These are phyloP conservation scores for Spilarctia lutea DNA, from an alignment of 2,888 invertebrate species.

Conservation along the genomic window DNA sequence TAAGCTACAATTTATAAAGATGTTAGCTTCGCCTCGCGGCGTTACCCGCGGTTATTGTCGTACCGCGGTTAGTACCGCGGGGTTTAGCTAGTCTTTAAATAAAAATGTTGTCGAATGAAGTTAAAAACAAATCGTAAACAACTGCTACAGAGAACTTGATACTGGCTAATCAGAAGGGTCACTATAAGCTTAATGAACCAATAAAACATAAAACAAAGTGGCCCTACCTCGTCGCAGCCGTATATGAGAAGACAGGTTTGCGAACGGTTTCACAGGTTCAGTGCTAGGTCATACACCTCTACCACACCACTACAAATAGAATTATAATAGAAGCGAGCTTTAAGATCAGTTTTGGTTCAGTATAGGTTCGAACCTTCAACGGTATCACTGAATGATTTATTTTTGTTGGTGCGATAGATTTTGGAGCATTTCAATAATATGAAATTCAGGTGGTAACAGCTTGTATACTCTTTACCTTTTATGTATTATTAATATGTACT, in stretches of 20 bases:
- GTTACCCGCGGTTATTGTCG: no score
- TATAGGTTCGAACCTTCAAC: no score
- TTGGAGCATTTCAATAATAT: no score
- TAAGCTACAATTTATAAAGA: no score
- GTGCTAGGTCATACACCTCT: slow-evolving; percentile 67
- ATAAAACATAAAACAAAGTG: slow-evolving; percentile 40
- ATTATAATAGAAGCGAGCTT: not conserved
- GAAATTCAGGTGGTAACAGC: no score
- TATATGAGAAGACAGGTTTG: slow-evolving; percentile 65
- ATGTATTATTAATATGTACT: no score
- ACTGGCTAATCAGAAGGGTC: not conserved
- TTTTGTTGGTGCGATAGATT: no score
- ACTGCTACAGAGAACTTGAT: not conserved
- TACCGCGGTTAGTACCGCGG: no score
- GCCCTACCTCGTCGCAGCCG: slow-evolving; percentile 22
- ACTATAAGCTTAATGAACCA: slow-evolving; percentile 13
- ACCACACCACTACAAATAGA: slow-evolving; percentile 55
- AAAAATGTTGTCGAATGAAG: not conserved
- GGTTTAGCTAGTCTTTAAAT: no score
- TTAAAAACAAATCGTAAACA: not conserved
- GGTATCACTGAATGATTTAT: no score
- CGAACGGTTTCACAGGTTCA: slow-evolving; percentile 73
- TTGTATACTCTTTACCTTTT: no score
- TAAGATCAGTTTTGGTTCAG: slow-evolving; percentile 8
- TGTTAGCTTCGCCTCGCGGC: no score